Conservation (phyloP, 2,113 vertebrate genomes). For the human region GRCh38 chr2:217462501-217463000, state of each 20-base stretch:
- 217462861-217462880: background rate
- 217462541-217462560: conserved; percentile 69
- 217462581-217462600: conserved; percentile 63
- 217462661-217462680: conserved; percentile 61
- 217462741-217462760: conserved; percentile 24
- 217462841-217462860: background rate
- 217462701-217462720: conserved; percentile 58
- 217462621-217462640: conserved; percentile 23
- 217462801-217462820: conserved; percentile 26
- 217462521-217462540: conserved; percentile 70
- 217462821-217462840: background rate
- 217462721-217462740: conserved; percentile 1
- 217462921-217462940: background rate
- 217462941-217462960: background rate
- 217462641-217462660: conserved; percentile 28
- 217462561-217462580: conserved; percentile 60
- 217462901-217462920: conserved; percentile 23
- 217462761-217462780: conserved; percentile 21
- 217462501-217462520: conserved; percentile 50
- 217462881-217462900: background rate
- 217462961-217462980: background rate
- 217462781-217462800: conserved; percentile 13
- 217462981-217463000: background rate
- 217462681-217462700: conserved; percentile 45
- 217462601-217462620: conserved; percentile 48